Base-by-base conservation (phyloP, 37 sponge, comb jelly and placozoan genomes). In the Theonella swinhoei region DNA sequence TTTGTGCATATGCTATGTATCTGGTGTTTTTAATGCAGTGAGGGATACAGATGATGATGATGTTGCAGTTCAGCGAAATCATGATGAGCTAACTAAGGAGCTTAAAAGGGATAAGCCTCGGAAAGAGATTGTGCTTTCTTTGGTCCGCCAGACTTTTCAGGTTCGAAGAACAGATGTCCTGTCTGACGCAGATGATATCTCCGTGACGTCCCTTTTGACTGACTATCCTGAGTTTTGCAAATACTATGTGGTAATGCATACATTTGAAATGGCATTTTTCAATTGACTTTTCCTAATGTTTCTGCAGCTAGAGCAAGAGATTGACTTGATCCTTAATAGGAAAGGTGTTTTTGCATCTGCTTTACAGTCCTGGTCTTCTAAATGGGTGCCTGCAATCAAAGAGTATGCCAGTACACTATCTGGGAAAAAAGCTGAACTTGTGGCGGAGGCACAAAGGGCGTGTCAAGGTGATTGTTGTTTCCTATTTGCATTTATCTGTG, bases 381-480 rank as follows among this genome's bases (percentile, higher is more conserved):
- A 9, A n/a, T n/a, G n/a, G n/a, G n/a, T n/a, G n/a, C n/a, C n/a
- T n/a, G n/a, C n/a, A n/a, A n/a, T 68, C 28, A 26, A 29, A 29
- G 31, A 68, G 69, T 19, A 29, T 59, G 29, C 79, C 3, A 35
- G 30, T 9, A 64, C 79, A 62, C 66, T 62, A 5, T 64, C 59
- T 23, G 79, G 79, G n/a, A 78, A 78, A 43, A 54, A 75, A 75
- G 76, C 32, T n/a, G 76, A 8, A 11, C 3, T 75, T 54, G 25
- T 36, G 19, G 43, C 41, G 59, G 25, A 36, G 40, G 43, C 25
- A 26, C 59, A 75, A n/a, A 29, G 36, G 29, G 4, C 19, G 29
- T 75, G 76, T 47, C 40, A 75, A 54, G 76, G 76, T 42, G 29
- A n/a, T n/a, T n/a, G n/a, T n/a, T n/a, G n/a, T n/a, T n/a, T n/a